Evolutionary conservation across 1,140 invertebrate species (phyloP).

Genomic region (Ganaspis sp.): DNA sequence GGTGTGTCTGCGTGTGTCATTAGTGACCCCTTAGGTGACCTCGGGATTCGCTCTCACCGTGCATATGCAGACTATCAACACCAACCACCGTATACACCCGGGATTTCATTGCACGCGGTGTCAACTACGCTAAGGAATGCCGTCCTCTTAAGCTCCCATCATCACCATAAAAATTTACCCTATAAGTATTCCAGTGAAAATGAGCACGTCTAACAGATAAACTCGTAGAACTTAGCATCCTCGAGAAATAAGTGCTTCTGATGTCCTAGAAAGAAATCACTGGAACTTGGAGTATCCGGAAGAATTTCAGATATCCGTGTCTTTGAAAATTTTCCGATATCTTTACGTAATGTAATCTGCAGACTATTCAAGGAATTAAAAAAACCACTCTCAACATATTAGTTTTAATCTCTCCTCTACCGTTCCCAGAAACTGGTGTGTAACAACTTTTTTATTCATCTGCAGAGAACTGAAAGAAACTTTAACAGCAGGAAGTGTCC

Average conservation of each 20-base stretch:
- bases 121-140: slow-evolving; percentile 19
- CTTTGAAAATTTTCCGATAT: too few species aligned
- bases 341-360: too few species aligned
- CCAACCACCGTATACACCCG: slow-evolving; percentile 61
- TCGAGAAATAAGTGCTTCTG: background rate
- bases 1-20: slow-evolving; percentile 70
- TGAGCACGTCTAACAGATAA: background rate
- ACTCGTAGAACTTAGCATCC: background rate
- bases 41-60: slow-evolving; percentile 65
- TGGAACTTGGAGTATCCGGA: background rate
- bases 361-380: too few species aligned
- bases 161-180: background rate
- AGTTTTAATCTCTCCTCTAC: too few species aligned
- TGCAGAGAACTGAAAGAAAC: background rate
- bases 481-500: background rate
- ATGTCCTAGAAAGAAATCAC: background rate
- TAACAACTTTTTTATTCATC: background rate
- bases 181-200: background rate
- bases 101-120: slow-evolving; percentile 12
- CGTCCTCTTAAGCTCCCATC: background rate
- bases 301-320: too few species aligned
- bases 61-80: slow-evolving; percentile 65
- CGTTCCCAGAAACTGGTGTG: too few species aligned
- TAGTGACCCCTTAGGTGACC: slow-evolving; percentile 68
- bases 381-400: too few species aligned